Conservation (phyloP, 2,888 invertebrate species). For the Drosophila buzzatii region DNA sequence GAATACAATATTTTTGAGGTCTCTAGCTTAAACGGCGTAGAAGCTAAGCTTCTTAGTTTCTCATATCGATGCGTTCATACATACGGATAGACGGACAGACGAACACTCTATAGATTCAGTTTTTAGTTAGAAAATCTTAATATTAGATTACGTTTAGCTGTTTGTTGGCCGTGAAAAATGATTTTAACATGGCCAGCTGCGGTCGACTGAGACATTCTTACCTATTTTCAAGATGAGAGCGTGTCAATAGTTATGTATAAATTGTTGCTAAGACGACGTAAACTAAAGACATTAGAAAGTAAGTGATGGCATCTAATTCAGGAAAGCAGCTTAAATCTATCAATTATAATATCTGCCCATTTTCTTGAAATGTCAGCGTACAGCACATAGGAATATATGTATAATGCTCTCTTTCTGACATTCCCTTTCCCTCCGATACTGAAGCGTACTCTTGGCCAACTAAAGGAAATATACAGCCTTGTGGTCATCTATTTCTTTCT, state of each 20-base stretch:
- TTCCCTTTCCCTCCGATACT: constrained; percentile 43
- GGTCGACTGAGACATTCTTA: too few species aligned
- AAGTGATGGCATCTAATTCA: constrained; percentile 23
- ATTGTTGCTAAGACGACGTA: constrained; percentile 18
- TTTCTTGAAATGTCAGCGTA: constrained; percentile 20
- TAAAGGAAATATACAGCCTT: background rate
- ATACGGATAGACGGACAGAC: too few species aligned
- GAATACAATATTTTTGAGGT: too few species aligned
- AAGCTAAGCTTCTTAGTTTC: too few species aligned
- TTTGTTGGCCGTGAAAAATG: too few species aligned
- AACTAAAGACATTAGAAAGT: constrained; percentile 21
- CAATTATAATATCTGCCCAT: constrained; percentile 1
- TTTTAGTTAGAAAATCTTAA: too few species aligned
- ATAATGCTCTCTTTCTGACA: constrained; percentile 3
- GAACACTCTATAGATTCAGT: too few species aligned
- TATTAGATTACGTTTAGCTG: too few species aligned
- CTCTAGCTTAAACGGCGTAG: too few species aligned
- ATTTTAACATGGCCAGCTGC: too few species aligned
- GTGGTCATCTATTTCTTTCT: background rate
- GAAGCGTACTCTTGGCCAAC: constrained; percentile 46
- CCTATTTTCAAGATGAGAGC: too few species aligned
- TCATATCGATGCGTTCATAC: too few species aligned
- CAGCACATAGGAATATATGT: constrained; percentile 6
- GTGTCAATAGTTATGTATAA: background rate
- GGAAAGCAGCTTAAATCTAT: constrained; percentile 26